Conservation (phyloP, 1,140 invertebrate species). For the Lasaia peninsularis region DNA sequence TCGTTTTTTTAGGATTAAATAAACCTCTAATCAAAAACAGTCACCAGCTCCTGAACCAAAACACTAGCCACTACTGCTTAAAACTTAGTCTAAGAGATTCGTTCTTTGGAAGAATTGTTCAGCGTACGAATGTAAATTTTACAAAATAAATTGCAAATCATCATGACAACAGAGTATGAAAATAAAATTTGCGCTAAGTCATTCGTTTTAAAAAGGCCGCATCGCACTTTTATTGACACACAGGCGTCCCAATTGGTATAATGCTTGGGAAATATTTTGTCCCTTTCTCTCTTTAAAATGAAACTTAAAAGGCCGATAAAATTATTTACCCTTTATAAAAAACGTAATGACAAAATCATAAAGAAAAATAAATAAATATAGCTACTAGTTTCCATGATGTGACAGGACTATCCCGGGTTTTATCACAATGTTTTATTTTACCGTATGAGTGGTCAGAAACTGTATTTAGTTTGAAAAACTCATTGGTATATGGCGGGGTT, state of each 20-base stretch:
- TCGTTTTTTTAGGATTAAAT: not conserved
- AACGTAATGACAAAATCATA: too few relatives aligned
- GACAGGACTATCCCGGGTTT: too few relatives aligned
- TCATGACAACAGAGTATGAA: not conserved
- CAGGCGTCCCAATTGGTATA: constrained; percentile 7
- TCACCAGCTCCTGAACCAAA: not conserved
- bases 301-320: too few relatives aligned
- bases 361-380: too few relatives aligned
- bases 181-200: constrained; percentile 8
- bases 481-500: too few relatives aligned
- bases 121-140: not conserved
- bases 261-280: too few relatives aligned
- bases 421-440: too few relatives aligned
- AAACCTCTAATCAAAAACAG: not conserved
- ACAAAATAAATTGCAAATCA: constrained; percentile 6
- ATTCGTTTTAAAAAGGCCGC: constrained; percentile 9
- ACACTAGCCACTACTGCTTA: constrained; percentile 21
- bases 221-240: constrained; percentile 8
- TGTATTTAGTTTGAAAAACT: too few relatives aligned
- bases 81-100: constrained; percentile 45
- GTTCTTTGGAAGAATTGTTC: constrained; percentile 47
- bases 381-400: too few relatives aligned
- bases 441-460: too few relatives aligned
- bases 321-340: too few relatives aligned
- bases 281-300: too few relatives aligned